phyloP scores from a whole-genome alignment of 2,113 vertebrate species.

The Psilopsiagon aymara region DNA sequence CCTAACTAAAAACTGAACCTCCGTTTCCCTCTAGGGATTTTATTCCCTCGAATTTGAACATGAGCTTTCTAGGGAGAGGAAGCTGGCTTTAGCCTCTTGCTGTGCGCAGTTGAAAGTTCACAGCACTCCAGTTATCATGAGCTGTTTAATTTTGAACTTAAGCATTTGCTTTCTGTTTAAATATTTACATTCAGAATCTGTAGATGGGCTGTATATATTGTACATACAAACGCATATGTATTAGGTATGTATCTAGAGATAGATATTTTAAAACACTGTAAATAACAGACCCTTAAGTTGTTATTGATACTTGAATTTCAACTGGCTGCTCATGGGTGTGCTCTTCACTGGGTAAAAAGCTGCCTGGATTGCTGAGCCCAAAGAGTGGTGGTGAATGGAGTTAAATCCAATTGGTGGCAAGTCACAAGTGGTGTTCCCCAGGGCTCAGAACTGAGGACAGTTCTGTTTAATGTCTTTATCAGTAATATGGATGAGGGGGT shows the following conservation, averaged over 20 bases:
- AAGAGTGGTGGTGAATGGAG: not conserved
- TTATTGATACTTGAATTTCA: not conserved
- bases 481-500: not conserved
- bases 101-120: not conserved
- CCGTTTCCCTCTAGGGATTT: not conserved
- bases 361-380: not conserved
- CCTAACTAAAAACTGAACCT: not conserved
- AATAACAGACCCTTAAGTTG: not conserved
- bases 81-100: not conserved
- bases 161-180: not conserved
- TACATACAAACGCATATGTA: not conserved
- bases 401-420: not conserved
- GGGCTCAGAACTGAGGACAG: not conserved
- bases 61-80: not conserved
- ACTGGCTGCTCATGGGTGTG: not conserved
- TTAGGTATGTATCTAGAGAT: not conserved
- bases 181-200: rapidly evolving
- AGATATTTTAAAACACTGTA: not conserved
- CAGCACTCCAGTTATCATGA: not conserved
- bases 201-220: not conserved
- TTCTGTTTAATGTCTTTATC: not conserved
- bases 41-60: not conserved
- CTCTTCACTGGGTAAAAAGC: not conserved
- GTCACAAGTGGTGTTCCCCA: no score
- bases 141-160: not conserved